These are phyloP conservation scores for Vombatus ursinus DNA, from an alignment of 2,113 vertebrate genomes.

Conservation along the genomic window DNA sequence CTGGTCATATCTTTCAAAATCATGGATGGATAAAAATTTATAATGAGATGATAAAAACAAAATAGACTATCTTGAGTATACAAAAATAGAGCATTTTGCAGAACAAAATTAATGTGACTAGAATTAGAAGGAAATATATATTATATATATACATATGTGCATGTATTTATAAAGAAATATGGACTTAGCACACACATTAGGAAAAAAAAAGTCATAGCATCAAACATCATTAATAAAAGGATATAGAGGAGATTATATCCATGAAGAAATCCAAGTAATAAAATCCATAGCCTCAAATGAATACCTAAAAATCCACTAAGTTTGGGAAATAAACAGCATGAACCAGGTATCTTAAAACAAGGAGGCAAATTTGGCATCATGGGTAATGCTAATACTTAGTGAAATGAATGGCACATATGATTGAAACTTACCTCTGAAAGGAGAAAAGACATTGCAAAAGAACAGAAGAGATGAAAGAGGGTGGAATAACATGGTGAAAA, in stretches of 20 bases:
- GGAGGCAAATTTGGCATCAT: background rate
- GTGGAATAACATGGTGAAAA: background rate
- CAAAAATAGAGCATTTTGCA: background rate
- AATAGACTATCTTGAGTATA: background rate
- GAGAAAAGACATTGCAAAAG: background rate
- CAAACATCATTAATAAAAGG: background rate
- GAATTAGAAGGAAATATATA: background rate
- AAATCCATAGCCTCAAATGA: background rate
- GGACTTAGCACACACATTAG: background rate
- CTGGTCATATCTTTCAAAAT: background rate
- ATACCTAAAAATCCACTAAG: background rate
- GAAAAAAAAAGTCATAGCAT: background rate
- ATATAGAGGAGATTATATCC: background rate
- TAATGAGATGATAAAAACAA: background rate
- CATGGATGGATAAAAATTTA: background rate
- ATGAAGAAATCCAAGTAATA: background rate
- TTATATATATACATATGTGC: background rate
- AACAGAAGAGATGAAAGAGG: background rate
- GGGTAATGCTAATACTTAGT: background rate
- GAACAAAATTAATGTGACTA: background rate
- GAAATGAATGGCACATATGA: background rate
- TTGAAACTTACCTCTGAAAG: background rate
- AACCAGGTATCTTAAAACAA: background rate
- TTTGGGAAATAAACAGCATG: background rate
- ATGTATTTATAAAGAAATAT: background rate